Percentiles rank a stretch among this genome's conserved stretches.
phyloP scores from a whole-genome alignment of 2,888 invertebrate genomes.

The Drosophila antonietae region DNA sequence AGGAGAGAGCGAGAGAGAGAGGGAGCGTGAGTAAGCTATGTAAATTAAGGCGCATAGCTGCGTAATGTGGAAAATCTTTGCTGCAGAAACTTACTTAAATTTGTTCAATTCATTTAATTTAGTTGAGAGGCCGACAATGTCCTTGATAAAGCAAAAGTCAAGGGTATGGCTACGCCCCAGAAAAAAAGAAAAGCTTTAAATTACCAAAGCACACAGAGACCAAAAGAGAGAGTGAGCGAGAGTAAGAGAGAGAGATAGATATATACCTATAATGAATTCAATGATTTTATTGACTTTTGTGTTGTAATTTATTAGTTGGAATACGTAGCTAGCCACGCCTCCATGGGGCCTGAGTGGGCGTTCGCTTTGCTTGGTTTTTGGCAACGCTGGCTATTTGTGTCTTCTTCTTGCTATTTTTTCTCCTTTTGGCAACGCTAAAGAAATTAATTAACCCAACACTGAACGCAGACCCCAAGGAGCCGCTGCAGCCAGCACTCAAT shows the following conservation, averaged over 20 bases:
- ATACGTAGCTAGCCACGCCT: slow-evolving; percentile 54
- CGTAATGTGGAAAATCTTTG: slow-evolving; percentile 62
- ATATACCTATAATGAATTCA: slow-evolving; percentile 72
- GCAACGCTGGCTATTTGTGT: slow-evolving; percentile 48
- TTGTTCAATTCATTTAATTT: slow-evolving; percentile 62
- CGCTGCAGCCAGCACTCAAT: slow-evolving; percentile 40
- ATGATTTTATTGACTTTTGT: slow-evolving; percentile 74
- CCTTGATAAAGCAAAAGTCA: slow-evolving; percentile 66
- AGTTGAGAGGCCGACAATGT: slow-evolving; percentile 35
- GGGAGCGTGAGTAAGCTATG: slow-evolving; percentile 44
- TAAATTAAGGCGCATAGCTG: slow-evolving; percentile 64
- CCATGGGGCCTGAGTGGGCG: slow-evolving; percentile 33
- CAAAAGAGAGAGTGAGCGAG: slow-evolving; percentile 2
- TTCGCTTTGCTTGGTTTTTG: slow-evolving; percentile 39
- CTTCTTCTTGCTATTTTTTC: slow-evolving; percentile 25
- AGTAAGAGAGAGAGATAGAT: slow-evolving; percentile 9
- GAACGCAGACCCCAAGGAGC: slow-evolving; percentile 42
- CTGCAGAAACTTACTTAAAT: slow-evolving; percentile 66
- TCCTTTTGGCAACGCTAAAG: slow-evolving; percentile 43
- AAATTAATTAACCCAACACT: slow-evolving; percentile 71
- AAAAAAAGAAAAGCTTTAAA: slow-evolving; percentile 59
- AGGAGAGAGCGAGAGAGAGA: neutral
- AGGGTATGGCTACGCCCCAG: slow-evolving; percentile 57
- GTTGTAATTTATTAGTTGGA: slow-evolving; percentile 70
- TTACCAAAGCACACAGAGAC: slow-evolving; percentile 43